phyloP scores from a whole-genome alignment of 2,888 invertebrate species.

The Troides oblongomaculatus region DNA sequence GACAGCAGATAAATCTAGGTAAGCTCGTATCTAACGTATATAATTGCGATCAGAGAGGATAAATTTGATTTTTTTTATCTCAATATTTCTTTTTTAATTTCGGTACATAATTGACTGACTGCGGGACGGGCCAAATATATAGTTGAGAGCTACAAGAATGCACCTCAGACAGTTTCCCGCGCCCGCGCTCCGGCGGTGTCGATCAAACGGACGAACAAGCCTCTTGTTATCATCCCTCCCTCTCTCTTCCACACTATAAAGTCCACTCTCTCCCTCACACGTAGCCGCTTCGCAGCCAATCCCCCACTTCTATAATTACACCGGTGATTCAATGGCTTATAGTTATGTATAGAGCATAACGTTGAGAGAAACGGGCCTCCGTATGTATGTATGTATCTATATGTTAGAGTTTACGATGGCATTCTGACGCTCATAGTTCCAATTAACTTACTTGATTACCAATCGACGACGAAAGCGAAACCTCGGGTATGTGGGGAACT shows the following conservation, averaged over 20 bases:
- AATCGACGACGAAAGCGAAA: slow-evolving; percentile 36
- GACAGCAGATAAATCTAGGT: neutral
- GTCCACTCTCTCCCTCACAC: slow-evolving; percentile 56
- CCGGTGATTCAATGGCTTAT: slow-evolving; percentile 80
- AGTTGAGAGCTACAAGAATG: slow-evolving; percentile 78
- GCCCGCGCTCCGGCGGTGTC: slow-evolving; percentile 76
- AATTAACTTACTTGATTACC: slow-evolving; percentile 58
- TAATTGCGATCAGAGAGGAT: neutral
- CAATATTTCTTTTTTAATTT: slow-evolving; percentile 5
- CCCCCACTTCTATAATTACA: slow-evolving; percentile 81
- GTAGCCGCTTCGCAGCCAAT: slow-evolving; percentile 76
- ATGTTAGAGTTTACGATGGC: slow-evolving; percentile 66
- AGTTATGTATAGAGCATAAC: slow-evolving; percentile 71
- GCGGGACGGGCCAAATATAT: slow-evolving; percentile 71
- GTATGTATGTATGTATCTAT: slow-evolving; percentile 70
- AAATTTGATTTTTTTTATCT: neutral
- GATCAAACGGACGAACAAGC: slow-evolving; percentile 79
- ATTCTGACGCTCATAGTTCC: slow-evolving; percentile 54
- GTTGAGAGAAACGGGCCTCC: slow-evolving; percentile 70
- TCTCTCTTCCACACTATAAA: slow-evolving; percentile 49
- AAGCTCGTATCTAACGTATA: too few species aligned
- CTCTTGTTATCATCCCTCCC: slow-evolving; percentile 75
- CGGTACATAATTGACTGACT: slow-evolving; percentile 38
- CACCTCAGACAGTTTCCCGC: slow-evolving; percentile 74
- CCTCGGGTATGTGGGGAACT: slow-evolving; percentile 20